These are phyloP conservation scores for Alentia gelatinosa DNA, from an alignment of 2,888 invertebrate genomes.

Conservation along the genomic window DNA sequence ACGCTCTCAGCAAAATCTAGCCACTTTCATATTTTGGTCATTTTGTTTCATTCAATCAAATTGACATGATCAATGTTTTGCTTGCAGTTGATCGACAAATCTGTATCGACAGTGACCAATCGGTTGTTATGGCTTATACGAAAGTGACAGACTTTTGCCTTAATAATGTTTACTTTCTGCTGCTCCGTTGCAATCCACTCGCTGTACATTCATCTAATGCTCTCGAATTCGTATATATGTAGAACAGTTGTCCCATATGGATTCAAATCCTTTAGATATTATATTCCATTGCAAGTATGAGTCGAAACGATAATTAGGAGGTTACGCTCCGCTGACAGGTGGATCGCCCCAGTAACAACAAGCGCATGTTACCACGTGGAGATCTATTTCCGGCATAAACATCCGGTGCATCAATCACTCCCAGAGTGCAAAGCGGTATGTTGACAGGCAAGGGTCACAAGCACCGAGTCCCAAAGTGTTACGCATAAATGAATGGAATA, in stretches of 20 bases:
- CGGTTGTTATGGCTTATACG: not conserved
- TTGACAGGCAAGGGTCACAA: not conserved
- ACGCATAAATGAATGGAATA: not conserved
- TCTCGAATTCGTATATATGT: not conserved
- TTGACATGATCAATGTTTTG: not conserved
- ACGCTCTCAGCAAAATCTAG: not conserved
- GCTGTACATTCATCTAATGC: not conserved
- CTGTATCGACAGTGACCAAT: not conserved
- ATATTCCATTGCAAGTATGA: not conserved
- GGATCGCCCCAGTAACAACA: slow-evolving; percentile 31
- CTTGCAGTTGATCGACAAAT: not conserved
- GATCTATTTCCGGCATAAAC: slow-evolving; percentile 48
- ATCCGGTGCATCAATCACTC: slow-evolving; percentile 36
- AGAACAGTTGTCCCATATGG: not conserved
- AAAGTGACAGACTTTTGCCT: not conserved
- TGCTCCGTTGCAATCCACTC: not conserved
- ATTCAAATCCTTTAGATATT: not conserved
- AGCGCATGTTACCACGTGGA: slow-evolving; percentile 48
- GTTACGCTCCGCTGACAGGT: not conserved
- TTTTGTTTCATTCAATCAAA: not conserved
- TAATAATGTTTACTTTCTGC: not conserved
- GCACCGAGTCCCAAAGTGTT: not conserved
- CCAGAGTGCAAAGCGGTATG: slow-evolving; percentile 21
- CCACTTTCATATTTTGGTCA: not conserved
- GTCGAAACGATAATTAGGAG: not conserved